Evolutionary conservation across 2,888 invertebrate genomes (phyloP).

Genomic region (Drosophila pseudotalamancana): DNA sequence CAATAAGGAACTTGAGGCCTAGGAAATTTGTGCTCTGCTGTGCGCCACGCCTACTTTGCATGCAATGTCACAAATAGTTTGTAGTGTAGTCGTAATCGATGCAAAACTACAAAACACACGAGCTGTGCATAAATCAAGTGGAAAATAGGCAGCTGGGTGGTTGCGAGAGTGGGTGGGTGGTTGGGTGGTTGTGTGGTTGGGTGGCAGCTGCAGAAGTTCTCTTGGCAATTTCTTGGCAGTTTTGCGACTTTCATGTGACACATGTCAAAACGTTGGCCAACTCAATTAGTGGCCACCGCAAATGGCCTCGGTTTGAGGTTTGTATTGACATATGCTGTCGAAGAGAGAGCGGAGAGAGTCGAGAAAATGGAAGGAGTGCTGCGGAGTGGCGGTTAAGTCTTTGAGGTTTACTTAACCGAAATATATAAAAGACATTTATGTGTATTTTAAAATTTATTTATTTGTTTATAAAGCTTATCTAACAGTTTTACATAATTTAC

Average conservation of each 20-base stretch:
- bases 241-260: constrained; percentile 70
- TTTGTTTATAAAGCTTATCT: neutral
- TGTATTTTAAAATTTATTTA: constrained; percentile 2
- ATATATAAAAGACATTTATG: neutral
- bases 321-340: constrained; percentile 10
- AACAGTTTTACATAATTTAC: constrained; percentile 2
- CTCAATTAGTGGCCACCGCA: constrained; percentile 71
- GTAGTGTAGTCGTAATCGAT: constrained; percentile 13
- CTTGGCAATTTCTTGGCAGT: constrained; percentile 58
- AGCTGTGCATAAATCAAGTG: constrained; percentile 58
- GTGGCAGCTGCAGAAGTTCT: neutral
- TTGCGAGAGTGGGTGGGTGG: neutral
- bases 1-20: neutral
- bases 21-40: neutral
- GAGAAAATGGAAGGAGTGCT: no score
- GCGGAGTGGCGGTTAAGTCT: neutral
- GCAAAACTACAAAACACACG: constrained; percentile 29
- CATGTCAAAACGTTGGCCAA: constrained; percentile 70
- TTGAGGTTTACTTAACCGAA: constrained; percentile 13
- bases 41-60: constrained; percentile 18
- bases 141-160: neutral
- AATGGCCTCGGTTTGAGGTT: constrained; percentile 51
- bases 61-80: constrained; percentile 4
- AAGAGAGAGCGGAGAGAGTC: neutral
- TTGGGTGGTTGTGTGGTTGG: neutral